Evolutionary conservation across 2,797 vertebrate genomes (phyloP).

Genomic region (Thaleichthys pacificus): DNA sequence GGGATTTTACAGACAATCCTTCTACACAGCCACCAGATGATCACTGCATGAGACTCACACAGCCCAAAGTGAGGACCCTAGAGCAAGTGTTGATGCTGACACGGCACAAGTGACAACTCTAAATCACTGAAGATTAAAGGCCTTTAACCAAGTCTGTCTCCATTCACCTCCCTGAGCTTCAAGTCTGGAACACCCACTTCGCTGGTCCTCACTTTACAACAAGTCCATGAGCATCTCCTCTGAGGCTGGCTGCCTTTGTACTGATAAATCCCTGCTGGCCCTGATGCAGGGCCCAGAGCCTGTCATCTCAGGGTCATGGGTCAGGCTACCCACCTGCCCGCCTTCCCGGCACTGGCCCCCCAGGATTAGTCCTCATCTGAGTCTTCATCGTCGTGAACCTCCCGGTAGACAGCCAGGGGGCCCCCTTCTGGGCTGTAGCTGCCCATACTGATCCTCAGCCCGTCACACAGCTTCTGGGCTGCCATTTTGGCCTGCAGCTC

Average conservation of each 20-base stretch:
- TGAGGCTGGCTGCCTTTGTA: slow-evolving; percentile 50
- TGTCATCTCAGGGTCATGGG: slow-evolving; percentile 54
- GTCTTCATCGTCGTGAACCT: slow-evolving; percentile 82
- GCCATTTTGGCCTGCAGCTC: slow-evolving; percentile 89
- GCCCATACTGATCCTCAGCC: slow-evolving; percentile 81
- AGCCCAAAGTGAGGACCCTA: slow-evolving; percentile 4
- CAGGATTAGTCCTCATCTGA: slow-evolving; percentile 81
- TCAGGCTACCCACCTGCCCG: slow-evolving; percentile 49
- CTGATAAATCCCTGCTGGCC: slow-evolving; percentile 49
- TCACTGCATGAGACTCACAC: not conserved
- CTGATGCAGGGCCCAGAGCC: slow-evolving; percentile 61
- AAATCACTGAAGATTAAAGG: slow-evolving; percentile 37
- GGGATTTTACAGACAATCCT: slow-evolving; percentile 5
- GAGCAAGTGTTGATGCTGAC: slow-evolving; percentile 11
- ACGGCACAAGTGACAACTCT: slow-evolving; percentile 43
- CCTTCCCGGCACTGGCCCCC: slow-evolving; percentile 45
- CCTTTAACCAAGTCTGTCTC: slow-evolving; percentile 28
- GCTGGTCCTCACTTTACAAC: slow-evolving; percentile 36
- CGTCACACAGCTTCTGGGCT: slow-evolving; percentile 89
- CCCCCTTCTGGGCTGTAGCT: slow-evolving; percentile 81
- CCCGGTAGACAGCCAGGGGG: slow-evolving; percentile 80
- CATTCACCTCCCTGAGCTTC: slow-evolving; percentile 47
- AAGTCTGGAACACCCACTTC: slow-evolving; percentile 41
- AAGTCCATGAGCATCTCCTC: slow-evolving; percentile 41
- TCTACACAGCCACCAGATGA: not conserved